Evolutionary conservation across 2,113 vertebrate species (phyloP), one percentile per base, ranked within the genome.

Genomic region (Camelus bactrianus): DNA sequence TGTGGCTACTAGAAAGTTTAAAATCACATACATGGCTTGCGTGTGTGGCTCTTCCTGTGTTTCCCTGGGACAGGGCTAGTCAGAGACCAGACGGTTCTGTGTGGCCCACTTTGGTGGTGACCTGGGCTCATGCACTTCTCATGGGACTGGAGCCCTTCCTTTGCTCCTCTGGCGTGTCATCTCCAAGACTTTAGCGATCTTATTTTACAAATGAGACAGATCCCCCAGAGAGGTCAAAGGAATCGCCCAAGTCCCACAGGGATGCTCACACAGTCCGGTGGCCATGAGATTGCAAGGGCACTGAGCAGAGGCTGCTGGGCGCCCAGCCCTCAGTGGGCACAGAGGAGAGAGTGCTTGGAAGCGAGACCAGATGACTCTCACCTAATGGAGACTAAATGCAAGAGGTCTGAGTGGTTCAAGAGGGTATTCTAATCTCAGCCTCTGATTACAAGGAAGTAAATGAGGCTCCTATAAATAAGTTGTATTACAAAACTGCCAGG

Each of bases 371-470:
- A 11, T 67, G 62, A 38, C 58, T 85, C 35, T 58, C 12, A 38
- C 35, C 38, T 54, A 81, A 81, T 95, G 42, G 20, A 4, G 89
- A 54, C 15, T 56, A 32, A 83, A 38, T 19, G 26, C 50, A 80
- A 77, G 50, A 67, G 42, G 32, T 60, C 60, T 48, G 26, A 87
- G 62, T 69, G 35, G 50, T 64, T 85, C 65, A 8, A 24, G 35
- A 54, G 35, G 35, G 17, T 64, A 42, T 92, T 83, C 62, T 79
- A 22, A 62, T 56, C 19, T 6, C 87, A 64, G 72, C 50, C 20
- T 97, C 95, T 46, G 62, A 75, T 72, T 56, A 32, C 10, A 72
- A 83, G 94, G 84, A 96, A 89, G 73, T 93, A 2, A 13, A 35
- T n/a, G 54, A 67, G 54, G 46, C 1, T 26, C 10, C 22, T 92